Conservation (phyloP, 1,140 invertebrate species). For the Pantala flavescens region DNA sequence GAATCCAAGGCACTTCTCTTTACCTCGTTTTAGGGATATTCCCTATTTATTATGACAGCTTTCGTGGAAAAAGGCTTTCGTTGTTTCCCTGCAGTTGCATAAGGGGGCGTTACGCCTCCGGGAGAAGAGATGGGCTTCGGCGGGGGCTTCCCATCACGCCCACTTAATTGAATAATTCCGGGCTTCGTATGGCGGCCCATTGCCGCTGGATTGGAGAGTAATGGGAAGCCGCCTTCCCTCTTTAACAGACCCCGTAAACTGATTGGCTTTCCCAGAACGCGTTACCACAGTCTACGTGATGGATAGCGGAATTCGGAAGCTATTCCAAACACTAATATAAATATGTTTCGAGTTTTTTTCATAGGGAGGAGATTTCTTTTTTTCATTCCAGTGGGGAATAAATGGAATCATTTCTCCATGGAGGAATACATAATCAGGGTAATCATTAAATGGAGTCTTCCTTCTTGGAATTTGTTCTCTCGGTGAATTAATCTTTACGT, state of each 20-base stretch:
- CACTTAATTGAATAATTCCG: constrained; percentile 1
- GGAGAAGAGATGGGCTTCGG: not conserved
- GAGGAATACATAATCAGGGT: too few relatives aligned
- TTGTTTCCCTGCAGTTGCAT: too few relatives aligned
- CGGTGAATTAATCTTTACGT: too few relatives aligned
- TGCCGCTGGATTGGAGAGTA: not conserved
- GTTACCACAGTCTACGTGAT: not conserved
- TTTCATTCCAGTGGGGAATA: too few relatives aligned
- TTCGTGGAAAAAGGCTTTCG: too few relatives aligned
- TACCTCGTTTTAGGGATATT: too few relatives aligned
- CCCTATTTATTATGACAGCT: too few relatives aligned
- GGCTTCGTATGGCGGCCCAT: not conserved
- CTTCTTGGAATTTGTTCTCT: too few relatives aligned
- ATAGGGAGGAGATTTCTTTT: not conserved
- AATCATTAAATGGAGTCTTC: too few relatives aligned
- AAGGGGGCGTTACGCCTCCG: too few relatives aligned
- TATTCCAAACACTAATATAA: not conserved
- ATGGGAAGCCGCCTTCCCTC: not conserved
- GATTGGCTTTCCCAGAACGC: not conserved
- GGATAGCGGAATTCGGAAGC: not conserved
- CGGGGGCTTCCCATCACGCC: not conserved
- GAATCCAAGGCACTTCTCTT: too few relatives aligned
- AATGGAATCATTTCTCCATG: too few relatives aligned
- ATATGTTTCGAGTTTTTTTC: not conserved
- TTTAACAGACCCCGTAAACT: not conserved